Base-by-base conservation (phyloP, 2,113 vertebrate genomes). In the Burhinus bistriatus region DNA sequence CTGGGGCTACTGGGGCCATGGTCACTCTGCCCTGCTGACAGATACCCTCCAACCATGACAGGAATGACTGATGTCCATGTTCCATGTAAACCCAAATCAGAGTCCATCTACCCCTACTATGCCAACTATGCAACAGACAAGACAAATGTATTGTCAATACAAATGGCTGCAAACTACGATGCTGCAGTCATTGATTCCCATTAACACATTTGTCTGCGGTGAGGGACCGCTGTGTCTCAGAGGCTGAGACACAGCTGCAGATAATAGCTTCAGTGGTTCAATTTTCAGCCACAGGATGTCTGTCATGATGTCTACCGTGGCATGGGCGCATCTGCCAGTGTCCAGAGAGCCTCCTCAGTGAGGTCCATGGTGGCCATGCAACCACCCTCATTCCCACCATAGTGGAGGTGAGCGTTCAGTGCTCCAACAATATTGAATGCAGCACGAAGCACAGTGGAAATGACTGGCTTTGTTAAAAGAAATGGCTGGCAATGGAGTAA, bases 321-420 rank as follows among this genome's bases (percentile, higher is more conserved):
- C 15, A 62, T 13, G 19, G 45, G 8, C 36, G 19, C 11, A 3
- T 29, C 36, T 40, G 36, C 36, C 36, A 62, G n/a, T 18, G 11
- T 38, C 36, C 42, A 65, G 59, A 89, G 9, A 70, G 2, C 15
- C 29, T 32, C 14, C 36, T 55, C 0, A 3, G 34, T 36, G 32
- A 3, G 8, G 58, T 51, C 27, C 0, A 1, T 25, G 55, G 51
- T 40, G 54, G 38, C n/a, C 2, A 3, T 44, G 34, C 40, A 81
- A 57, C 14, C 47, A 25, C 34, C 12, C 20, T 1, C 0, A 18
- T 6, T 85, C 44, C 20, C 79, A 34, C 23, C 1, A 1, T 3
- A 47, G 40, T 14, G 54, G 23, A 84, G 2, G 7, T 27, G 36
- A 77, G 38, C n/a, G 20, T 34, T 87, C 47, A 34, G 26, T 54